Percentiles rank a stretch among this genome's conserved stretches.
These are phyloP conservation scores for Semaprochilodus insignis DNA, from an alignment of 2,797 vertebrate species.

Conservation along the genomic window DNA sequence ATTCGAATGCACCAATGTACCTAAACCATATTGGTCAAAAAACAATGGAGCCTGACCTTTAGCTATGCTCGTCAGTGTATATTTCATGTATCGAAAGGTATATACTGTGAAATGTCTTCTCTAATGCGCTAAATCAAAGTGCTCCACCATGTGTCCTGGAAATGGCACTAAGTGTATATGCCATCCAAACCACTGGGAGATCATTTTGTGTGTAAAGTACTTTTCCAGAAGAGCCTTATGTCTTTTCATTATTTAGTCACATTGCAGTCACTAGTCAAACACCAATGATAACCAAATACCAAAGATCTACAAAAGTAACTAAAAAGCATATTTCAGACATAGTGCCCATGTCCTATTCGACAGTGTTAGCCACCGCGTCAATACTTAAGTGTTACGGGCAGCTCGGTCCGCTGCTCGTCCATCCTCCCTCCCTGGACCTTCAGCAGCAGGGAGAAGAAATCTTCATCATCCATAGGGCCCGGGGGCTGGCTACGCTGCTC, in stretches of 20 bases:
- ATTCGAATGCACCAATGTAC: not conserved
- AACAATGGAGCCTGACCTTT: too few species aligned
- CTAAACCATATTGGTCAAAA: too few species aligned
- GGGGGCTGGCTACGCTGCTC: conserved; percentile 88
- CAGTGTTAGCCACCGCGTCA: conserved; percentile 56
- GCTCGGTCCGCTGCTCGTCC: conserved; percentile 87
- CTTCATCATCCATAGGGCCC: conserved; percentile 87
- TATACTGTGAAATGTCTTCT: too few species aligned
- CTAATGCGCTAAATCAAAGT: too few species aligned
- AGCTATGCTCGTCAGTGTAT: too few species aligned
- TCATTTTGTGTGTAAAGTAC: too few species aligned
- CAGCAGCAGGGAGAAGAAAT: conserved; percentile 88
- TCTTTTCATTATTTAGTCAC: not conserved
- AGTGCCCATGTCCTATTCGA: not conserved
- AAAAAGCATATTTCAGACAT: not conserved
- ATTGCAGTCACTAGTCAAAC: too few species aligned
- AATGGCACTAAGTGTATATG: too few species aligned
- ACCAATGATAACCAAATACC: not conserved
- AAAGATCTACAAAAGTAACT: not conserved
- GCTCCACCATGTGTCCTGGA: too few species aligned
- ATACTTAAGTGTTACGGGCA: conserved; percentile 74
- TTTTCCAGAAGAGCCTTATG: not conserved
- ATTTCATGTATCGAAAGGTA: too few species aligned
- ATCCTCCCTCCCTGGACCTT: conserved; percentile 87
- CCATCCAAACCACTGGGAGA: too few species aligned